These are phyloP conservation scores for Cebus imitator DNA, from an alignment of 2,113 vertebrate species.

Conservation along the genomic window DNA sequence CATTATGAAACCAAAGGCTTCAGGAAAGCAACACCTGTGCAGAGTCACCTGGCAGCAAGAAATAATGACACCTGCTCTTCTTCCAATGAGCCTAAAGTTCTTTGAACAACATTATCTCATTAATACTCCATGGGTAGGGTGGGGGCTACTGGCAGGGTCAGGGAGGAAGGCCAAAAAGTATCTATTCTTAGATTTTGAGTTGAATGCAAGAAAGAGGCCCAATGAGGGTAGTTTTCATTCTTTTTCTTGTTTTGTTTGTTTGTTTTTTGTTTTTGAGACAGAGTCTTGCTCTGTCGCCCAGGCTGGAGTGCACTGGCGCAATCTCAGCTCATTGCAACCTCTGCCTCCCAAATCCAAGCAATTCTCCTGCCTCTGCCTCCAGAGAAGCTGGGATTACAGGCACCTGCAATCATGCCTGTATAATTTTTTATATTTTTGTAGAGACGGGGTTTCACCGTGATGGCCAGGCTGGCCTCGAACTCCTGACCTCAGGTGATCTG, in stretches of 20 bases:
- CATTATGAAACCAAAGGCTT: not conserved
- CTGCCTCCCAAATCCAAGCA: too few relatives aligned
- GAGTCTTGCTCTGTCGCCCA: too few relatives aligned
- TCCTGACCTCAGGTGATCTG: too few relatives aligned
- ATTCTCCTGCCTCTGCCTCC: too few relatives aligned
- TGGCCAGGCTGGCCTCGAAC: too few relatives aligned
- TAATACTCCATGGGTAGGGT: not conserved
- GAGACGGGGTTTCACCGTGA: too few relatives aligned
- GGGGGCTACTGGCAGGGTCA: fast-evolving
- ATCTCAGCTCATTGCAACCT: too few relatives aligned
- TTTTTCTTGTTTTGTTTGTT: not conserved
- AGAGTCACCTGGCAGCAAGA: not conserved
- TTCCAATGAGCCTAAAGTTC: not conserved
- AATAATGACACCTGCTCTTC: not conserved
- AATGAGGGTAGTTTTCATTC: not conserved
- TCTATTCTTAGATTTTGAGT: not conserved
- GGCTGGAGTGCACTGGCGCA: too few relatives aligned
- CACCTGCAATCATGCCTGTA: too few relatives aligned
- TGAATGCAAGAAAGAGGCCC: not conserved
- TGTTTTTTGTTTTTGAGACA: too few relatives aligned
- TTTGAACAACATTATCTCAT: not conserved
- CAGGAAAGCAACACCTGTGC: not conserved
- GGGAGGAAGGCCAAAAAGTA: not conserved
- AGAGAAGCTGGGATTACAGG: too few relatives aligned
- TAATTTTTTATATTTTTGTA: too few relatives aligned